Conservation (phyloP, 2,888 invertebrate species). For the Aproaerema taeniolella region DNA sequence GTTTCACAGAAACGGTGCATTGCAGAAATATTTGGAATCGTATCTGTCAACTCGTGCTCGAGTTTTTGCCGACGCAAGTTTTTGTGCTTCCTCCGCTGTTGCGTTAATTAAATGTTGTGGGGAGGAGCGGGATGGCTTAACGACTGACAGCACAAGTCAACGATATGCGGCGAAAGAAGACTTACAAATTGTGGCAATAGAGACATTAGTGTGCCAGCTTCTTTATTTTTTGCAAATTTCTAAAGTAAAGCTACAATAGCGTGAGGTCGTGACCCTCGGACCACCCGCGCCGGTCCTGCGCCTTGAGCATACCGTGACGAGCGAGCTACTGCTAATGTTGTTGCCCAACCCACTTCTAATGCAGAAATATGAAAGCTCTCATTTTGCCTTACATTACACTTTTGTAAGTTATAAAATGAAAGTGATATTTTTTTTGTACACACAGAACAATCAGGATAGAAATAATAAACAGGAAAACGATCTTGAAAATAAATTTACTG, state of each 20-base stretch:
- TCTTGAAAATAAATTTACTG: conserved; percentile 56
- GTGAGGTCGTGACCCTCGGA: conserved; percentile 36
- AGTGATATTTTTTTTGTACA: no score
- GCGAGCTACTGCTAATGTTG: no score
- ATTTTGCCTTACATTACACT: no score
- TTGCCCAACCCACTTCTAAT: no score
- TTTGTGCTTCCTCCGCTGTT: conserved; percentile 43
- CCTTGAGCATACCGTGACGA: no score
- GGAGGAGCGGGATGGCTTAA: conserved; percentile 38
- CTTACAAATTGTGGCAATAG: no score
- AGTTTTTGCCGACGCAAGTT: conserved; percentile 48
- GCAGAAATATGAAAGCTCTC: no score
- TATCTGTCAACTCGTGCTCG: conserved; percentile 60
- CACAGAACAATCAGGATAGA: conserved; percentile 27
- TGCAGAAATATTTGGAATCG: conserved; percentile 69
- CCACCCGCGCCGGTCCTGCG: conserved; percentile 30
- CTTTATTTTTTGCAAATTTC: no score
- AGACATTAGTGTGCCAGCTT: no score
- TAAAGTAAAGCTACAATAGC: no score
- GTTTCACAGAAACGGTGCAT: conserved; percentile 63
- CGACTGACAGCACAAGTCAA: conserved; percentile 7
- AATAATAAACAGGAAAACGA: conserved; percentile 56
- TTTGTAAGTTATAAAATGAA: no score
- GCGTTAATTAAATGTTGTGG: conserved; percentile 59
- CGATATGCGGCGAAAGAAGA: no score